Base-by-base conservation (phyloP, 2,888 invertebrate genomes). In the Oeneis ivallda region DNA sequence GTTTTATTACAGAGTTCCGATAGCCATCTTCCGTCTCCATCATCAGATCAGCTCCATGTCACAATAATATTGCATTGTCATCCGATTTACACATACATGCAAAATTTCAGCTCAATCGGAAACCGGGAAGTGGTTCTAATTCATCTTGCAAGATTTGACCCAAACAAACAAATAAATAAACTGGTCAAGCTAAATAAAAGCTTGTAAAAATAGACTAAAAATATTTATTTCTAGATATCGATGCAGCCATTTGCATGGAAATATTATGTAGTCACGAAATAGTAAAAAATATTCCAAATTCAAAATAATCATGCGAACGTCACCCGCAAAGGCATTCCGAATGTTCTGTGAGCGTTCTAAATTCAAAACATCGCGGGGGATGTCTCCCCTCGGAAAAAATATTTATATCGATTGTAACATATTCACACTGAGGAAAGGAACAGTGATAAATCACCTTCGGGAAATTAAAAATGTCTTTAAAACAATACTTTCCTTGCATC, bases 391-490 rank as follows among this genome's bases (percentile, higher is more conserved):
- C 73, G 75, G 72, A 80, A 83, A 83, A 81, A 80, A 72, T 72
- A 81, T 79, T 74, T 80, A 83, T 81, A 85, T 84, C 82, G 83
- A 84, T 82, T 81, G 76, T 71, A 76, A 75, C 76, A 77, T 72
- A 76, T 77, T 78, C 79, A 77, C 79, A 71, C 71, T 39, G 37
- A 37, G 37, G 79, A 81, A 78, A 76, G 47, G 81, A 83, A 79
- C 79, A 79, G 85, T 86, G 87, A 92, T 92, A 92, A 92, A 92
- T 92, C 91, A 92, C 89, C 86, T 88, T 88, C 89, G 89, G 92
- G 92, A 92, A 92, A 92, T 92, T 92, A 90, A 92, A 92, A 89
- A 84, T 88, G 89, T 89, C 90, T 89, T 89, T 89, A 87, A 86
- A 89, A 89, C 90, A 91, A 90, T 89, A 86, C 87, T 84, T 87